Evolutionary conservation across 2,797 vertebrate genomes (phyloP).

Genomic region (Smutsia temminckii): DNA sequence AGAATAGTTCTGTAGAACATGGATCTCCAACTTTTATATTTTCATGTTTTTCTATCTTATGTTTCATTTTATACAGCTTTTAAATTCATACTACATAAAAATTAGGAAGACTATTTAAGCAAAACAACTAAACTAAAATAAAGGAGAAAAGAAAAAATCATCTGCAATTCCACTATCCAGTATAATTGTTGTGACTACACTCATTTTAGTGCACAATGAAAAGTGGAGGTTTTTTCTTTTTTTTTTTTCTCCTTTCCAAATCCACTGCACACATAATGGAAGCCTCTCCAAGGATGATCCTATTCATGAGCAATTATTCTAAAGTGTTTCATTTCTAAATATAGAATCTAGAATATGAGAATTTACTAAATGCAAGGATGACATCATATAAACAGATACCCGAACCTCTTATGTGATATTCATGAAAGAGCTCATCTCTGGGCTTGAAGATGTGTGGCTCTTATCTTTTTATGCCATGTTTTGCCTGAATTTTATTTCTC

Average conservation of each 20-base stretch:
- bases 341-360: slow-evolving; percentile 45
- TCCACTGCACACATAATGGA: slow-evolving; percentile 8
- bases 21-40: neutral
- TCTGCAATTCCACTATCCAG: neutral
- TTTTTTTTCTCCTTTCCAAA: neutral
- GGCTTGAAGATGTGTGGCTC: slow-evolving; percentile 14
- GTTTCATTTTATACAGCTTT: neutral
- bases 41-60: neutral
- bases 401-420: slow-evolving; percentile 47
- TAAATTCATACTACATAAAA: neutral
- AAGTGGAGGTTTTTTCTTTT: neutral
- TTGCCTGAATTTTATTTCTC: slow-evolving; percentile 54
- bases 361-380: slow-evolving; percentile 42
- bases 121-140: neutral
- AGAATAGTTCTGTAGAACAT: neutral
- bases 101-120: neutral
- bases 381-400: slow-evolving; percentile 42
- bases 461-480: slow-evolving; percentile 23
- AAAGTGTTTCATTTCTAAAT: slow-evolving; percentile 65
- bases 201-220: slow-evolving; percentile 26
- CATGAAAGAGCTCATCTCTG: slow-evolving; percentile 33
- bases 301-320: slow-evolving; percentile 45
- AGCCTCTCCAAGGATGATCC: slow-evolving; percentile 7
- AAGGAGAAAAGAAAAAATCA: neutral
- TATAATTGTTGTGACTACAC: neutral